These are phyloP conservation scores for Scrobipalpa costella DNA, from an alignment of 2,888 invertebrate species.

Conservation along the genomic window DNA sequence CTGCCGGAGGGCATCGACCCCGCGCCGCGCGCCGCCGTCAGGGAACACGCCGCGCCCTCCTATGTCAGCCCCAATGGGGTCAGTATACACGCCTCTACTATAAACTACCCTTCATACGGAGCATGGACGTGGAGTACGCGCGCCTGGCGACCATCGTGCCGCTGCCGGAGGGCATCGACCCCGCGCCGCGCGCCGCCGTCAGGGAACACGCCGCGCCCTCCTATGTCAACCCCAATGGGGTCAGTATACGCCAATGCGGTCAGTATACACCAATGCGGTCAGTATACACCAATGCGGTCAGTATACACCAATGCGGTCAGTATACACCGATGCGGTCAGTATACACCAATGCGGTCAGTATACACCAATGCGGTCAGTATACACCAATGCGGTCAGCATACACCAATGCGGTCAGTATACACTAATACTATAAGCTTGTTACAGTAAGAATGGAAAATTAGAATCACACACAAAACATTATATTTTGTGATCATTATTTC, in stretches of 20 bases:
- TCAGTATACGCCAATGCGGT: constrained; percentile 71
- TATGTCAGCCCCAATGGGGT: constrained; percentile 67
- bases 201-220: constrained; percentile 87
- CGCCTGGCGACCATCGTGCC: constrained; percentile 68
- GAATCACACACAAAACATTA: no score
- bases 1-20: constrained; percentile 62
- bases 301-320: no score
- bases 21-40: constrained; percentile 81
- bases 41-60: constrained; percentile 86
- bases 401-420: no score
- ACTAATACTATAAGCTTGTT: no score
- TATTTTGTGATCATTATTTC: no score
- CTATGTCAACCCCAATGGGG: constrained; percentile 67
- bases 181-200: constrained; percentile 81
- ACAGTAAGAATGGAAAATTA: no score
- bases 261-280: constrained; percentile 46
- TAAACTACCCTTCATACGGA: constrained; percentile 94
- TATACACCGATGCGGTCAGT: no score
- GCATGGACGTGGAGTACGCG: constrained; percentile 96
- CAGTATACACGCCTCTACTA: no score
- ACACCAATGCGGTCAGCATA: no score
- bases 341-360: no score
- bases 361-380: no score
- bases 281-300: no score
- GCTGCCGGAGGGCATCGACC: constrained; percentile 60